A percentile compares a stretch with the other conserved stretches of the same genome.
Evolutionary conservation across 2,888 invertebrate genomes (phyloP).

Genomic region (Cloeon dipterum): DNA sequence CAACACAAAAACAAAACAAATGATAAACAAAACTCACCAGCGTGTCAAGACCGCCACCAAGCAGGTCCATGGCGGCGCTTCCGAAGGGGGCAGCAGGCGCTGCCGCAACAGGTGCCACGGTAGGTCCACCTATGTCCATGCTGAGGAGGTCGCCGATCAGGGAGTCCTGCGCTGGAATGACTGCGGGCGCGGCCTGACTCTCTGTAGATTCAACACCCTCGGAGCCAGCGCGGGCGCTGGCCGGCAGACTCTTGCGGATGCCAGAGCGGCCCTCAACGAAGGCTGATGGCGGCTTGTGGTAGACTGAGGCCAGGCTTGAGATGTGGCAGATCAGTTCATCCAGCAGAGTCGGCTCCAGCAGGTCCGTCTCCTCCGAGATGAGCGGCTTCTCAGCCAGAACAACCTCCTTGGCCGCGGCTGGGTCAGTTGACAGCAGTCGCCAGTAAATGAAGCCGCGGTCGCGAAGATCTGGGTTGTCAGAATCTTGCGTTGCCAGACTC

Average conservation of each 20-base stretch:
- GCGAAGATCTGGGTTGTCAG: slow-evolving; percentile 93
- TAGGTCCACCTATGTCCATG: slow-evolving; percentile 66
- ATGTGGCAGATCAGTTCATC: slow-evolving; percentile 99
- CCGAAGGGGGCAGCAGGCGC: slow-evolving; percentile 19
- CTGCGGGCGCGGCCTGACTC: slow-evolving; percentile 16
- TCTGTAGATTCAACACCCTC: slow-evolving; percentile 8
- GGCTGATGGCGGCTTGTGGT: slow-evolving; percentile 96
- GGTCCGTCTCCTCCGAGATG: slow-evolving; percentile 96
- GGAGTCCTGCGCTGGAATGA: slow-evolving; percentile 63
- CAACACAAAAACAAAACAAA: no score
- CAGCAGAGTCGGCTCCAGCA: slow-evolving; percentile 86
- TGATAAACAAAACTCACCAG: slow-evolving; percentile 42
- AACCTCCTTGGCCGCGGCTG: slow-evolving; percentile 97
- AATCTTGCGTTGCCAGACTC: slow-evolving; percentile 69
- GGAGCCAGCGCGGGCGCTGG: slow-evolving; percentile 11
- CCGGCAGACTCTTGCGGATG: slow-evolving; percentile 10
- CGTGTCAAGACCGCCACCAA: slow-evolving; percentile 76
- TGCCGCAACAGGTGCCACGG: slow-evolving; percentile 24
- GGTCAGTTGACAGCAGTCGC: slow-evolving; percentile 94
- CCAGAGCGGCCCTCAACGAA: slow-evolving; percentile 74
- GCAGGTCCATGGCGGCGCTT: slow-evolving; percentile 47
- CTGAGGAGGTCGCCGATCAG: slow-evolving; percentile 90
- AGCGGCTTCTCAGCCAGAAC: slow-evolving; percentile 96
- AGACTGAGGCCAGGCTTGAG: slow-evolving; percentile 91
- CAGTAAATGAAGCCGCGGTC: slow-evolving; percentile 99